These are phyloP conservation scores for Ormyrus rosae DNA, from an alignment of 2,888 invertebrate species.

Conservation along the genomic window DNA sequence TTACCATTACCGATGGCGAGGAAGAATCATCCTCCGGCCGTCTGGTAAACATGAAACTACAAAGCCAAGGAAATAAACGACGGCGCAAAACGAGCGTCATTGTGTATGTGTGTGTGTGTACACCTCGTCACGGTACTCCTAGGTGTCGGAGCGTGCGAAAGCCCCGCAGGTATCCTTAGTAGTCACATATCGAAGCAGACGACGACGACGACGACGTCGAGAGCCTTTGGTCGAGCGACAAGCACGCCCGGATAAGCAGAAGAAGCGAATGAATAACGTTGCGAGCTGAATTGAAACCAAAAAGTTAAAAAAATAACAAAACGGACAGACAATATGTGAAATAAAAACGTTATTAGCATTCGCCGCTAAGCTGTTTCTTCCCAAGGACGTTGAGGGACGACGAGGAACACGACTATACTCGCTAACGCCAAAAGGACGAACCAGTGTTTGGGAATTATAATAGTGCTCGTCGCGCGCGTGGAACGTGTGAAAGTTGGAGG, in stretches of 20 bases:
- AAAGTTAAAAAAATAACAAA: conserved; percentile 49
- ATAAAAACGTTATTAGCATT: too few species aligned
- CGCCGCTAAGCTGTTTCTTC: too few species aligned
- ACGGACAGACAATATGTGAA: conserved; percentile 60
- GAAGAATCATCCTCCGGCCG: conserved; percentile 66
- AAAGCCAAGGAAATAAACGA: background rate
- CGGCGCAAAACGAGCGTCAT: background rate
- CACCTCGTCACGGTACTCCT: conserved; percentile 43
- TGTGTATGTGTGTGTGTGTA: background rate
- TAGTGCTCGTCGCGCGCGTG: background rate
- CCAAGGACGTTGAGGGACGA: background rate
- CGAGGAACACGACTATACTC: background rate
- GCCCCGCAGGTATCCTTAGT: conserved; percentile 71
- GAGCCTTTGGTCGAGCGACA: too few species aligned
- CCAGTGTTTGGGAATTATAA: too few species aligned
- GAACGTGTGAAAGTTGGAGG: background rate
- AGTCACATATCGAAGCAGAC: conserved; percentile 70
- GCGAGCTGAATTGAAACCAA: conserved; percentile 32
- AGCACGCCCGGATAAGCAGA: too few species aligned
- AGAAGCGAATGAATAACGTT: too few species aligned
- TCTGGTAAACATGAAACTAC: conserved; percentile 57
- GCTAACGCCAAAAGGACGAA: background rate
- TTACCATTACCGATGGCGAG: conserved; percentile 63
- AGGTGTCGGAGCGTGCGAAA: conserved; percentile 16
- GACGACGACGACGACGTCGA: too few species aligned